Evolutionary conservation across 2,888 invertebrate genomes (phyloP), one percentile per base, ranked within the genome.

Genomic region (Drosophila colorata): DNA sequence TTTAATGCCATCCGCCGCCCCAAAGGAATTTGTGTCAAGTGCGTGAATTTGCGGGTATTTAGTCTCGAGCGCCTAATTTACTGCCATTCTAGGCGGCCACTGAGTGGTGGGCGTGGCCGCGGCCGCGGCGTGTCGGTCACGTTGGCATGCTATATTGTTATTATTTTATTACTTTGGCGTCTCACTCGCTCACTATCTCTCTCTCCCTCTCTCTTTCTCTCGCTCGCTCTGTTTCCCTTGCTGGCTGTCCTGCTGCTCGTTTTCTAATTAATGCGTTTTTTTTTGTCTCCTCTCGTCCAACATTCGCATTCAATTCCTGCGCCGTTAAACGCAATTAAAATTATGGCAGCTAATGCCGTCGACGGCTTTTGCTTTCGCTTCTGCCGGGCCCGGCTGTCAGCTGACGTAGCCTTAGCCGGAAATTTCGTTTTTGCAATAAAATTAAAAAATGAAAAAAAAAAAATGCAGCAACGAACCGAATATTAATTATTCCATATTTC

Each of bases 281-380:
- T 66, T 41, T 20, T 43, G 2, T 9, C 28, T 43, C 25, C 23
- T 44, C 48, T 31, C 20, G 16, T 28, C 51, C 55, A 48, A 40
- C 63, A 68, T 66, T 74, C 85, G 64, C 79, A 74, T 87, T 67
- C 78, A 71, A 85, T 88, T 83, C 66, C 67, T 79, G 65, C 68
- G 85, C 85, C 89, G 88, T 83, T 83, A 87, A 83, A 88, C 67
- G 84, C 85, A 81, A 88, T 83, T 83, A 87, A 88, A 88, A 87
- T 88, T 84, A 87, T 83, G 85, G 69, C 88, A 68, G 86, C 74
- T 85, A 74, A 85, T 81, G 79, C 74, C 79, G 55, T 55, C 63
- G 46, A 61, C 58, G 57, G 49, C 78, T 64, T 46, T 56, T 63
- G 56, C 70, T 75, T 46, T 52, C 53, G 52, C 59, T 59, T 41